phyloP scores from a whole-genome alignment of 2,797 vertebrate genomes.

The Falco rusticolus region DNA sequence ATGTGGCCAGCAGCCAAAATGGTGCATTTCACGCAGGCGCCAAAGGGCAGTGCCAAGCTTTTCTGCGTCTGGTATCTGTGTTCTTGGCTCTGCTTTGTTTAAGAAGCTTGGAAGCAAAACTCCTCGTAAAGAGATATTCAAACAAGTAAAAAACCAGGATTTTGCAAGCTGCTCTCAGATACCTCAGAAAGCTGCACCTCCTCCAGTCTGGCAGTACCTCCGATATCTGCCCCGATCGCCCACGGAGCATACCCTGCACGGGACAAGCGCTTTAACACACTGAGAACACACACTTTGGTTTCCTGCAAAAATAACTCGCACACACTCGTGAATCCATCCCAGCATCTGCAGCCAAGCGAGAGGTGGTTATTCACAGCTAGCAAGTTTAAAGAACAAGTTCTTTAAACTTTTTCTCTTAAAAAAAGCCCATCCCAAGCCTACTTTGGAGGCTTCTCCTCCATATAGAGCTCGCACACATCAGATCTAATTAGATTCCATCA shows the following conservation, averaged over 20 bases:
- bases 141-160: background rate
- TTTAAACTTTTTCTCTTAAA: slow-evolving; percentile 22
- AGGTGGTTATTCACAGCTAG: background rate
- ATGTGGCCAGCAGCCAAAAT: slow-evolving; percentile 80
- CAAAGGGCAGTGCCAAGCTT: slow-evolving; percentile 71
- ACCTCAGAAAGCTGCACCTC: background rate
- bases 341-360: background rate
- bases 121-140: slow-evolving; percentile 48
- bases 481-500: slow-evolving; percentile 70
- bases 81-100: slow-evolving; percentile 67
- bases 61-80: slow-evolving; percentile 65
- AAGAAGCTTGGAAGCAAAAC: slow-evolving; percentile 57
- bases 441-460: slow-evolving; percentile 19
- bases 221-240: background rate
- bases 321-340: background rate
- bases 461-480: slow-evolving; percentile 42
- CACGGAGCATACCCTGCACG: rapidly evolving
- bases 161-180: background rate
- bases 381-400: background rate
- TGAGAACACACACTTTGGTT: background rate
- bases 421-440: background rate
- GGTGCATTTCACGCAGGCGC: slow-evolving; percentile 76
- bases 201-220: background rate
- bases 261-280: background rate
- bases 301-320: background rate